Evolutionary conservation across 2,797 vertebrate species (phyloP), one percentile per base, ranked within the genome.

Genomic region (Siniperca undulata): DNA sequence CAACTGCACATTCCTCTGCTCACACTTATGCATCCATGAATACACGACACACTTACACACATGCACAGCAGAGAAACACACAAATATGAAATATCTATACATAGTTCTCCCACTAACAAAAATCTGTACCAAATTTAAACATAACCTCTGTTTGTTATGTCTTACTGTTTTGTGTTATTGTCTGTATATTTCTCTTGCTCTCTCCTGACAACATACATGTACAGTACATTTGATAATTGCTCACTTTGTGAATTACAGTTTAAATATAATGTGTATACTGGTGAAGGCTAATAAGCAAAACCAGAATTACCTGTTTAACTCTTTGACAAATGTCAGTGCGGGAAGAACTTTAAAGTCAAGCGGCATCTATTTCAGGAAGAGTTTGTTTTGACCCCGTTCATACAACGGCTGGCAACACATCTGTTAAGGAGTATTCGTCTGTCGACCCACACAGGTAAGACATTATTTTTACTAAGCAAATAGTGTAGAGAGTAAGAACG

Each of bases 381-480:
- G 1, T 7, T 10, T 42, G 9, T 60, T 52, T 20, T 38, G 10
- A 50, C 1, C 3, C 5, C 3, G 12, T 9, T 30, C 16, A 30
- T 2, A 56, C 60, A 42, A 0, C 38, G 36, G 34, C 7, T 19
- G 17, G 11, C 13, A 19, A n/a, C 30, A 69, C 44, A 20, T 36
- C 20, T 61, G 62, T 40, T 17, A 0, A 24, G 20, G 70, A 70
- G 42, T 27, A 38, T 16, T 48, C 7, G 65, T 44, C 20, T 3
- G 46, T n/a, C 7, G 1, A 16, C 8, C 24, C 4, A 1, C 30
- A 16, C 46, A 86, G 83, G 83, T 88, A 78, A 81, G 69, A 77
- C n/a, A 20, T 62, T 60, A 19, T 44, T 52, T 40, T 10, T 52
- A 46, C 7, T 30, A 0, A 38, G 4, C 24, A 40, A 3, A 30